Evolutionary conservation across 1,140 invertebrate genomes (phyloP), one percentile per base, ranked within the genome.

Genomic region (Dermatophagoides farinae): DNA sequence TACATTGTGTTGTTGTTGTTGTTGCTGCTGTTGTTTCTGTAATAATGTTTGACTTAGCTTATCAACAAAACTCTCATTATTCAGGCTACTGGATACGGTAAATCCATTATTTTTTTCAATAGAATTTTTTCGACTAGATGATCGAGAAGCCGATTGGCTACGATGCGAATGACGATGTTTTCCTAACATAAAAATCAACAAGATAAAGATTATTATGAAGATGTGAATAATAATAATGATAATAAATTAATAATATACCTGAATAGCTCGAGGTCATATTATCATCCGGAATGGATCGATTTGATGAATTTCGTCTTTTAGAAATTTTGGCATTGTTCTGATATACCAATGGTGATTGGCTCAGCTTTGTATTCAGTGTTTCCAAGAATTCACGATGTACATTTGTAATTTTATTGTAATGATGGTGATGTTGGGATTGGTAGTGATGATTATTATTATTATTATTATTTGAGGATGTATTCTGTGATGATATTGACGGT

Each of bases 341-440:
- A 40, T 49, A 39, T 38, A 25, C 41, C 18, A 41, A 47, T 37
- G 41, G 51, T 38, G 52, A 41, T 38, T 63, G 40, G 18, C 58
- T 47, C 9, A 64, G 22, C 43, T 64, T 64, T 8, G 40, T 43
- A 40, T 64, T 64, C 1, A 64, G n/a, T 14, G 62, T 64, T 61
- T 64, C 49, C 49, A 64, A 51, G 38, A 64, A 64, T 18, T 64
- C 59, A 49, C 54, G 39, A 37, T 57, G 20, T 11, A 62, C 47
- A 25, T 60, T 60, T 10, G 40, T 46, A 16, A 59, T 57, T n/a
- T 51, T 49, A 60, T 60, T 59, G 25, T 59, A 60, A 49, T 49
- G 40, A 41, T 60, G 61, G 44, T 49, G 20, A 8, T 61, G n/a
- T 18, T 11, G 44, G 8, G 31, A 31, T 31, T 31, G 31, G 8